Percentiles rank a stretch among this genome's conserved stretches.
These are phyloP conservation scores for Argya squamiceps DNA, from an alignment of 2,797 vertebrate species.

Conservation along the genomic window DNA sequence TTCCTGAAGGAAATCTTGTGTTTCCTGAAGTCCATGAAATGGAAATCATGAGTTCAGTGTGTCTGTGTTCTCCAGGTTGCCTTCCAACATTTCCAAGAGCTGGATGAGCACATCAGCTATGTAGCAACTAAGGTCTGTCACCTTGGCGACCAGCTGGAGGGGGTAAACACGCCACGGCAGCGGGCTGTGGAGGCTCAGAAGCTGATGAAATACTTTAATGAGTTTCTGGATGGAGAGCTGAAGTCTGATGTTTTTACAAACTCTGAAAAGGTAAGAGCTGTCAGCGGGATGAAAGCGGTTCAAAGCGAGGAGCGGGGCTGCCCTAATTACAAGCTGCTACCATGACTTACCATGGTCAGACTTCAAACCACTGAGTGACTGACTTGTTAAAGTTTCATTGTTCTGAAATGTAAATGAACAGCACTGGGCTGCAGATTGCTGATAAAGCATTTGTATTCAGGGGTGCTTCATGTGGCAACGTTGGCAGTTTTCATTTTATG, in stretches of 20 bases:
- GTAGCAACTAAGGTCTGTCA: constrained; percentile 99
- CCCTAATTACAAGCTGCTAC: constrained; percentile 75
- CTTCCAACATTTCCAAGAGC: constrained; percentile 98
- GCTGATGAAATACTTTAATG: constrained; percentile 99
- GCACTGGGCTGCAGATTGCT: constrained; percentile 63
- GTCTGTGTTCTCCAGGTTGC: constrained; percentile 85
- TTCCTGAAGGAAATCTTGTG: not conserved
- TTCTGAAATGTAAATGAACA: constrained; percentile 74
- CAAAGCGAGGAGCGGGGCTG: constrained; percentile 59
- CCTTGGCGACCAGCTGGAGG: constrained; percentile 97
- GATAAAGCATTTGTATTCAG: constrained; percentile 68
- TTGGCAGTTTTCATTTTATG: constrained; percentile 69
- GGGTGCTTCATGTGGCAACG: constrained; percentile 48
- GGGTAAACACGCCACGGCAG: constrained; percentile 98
- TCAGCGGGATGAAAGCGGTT: constrained; percentile 74
- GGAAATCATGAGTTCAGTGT: not conserved
- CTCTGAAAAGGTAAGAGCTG: constrained; percentile 91
- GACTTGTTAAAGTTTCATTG: constrained; percentile 72
- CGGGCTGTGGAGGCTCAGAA: constrained; percentile 98
- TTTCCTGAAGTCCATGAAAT: not conserved
- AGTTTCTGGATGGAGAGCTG: constrained; percentile 98
- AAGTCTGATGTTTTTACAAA: constrained; percentile 99
- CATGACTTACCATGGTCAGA: constrained; percentile 67
- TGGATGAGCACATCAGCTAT: constrained; percentile 99
- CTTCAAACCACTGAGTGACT: constrained; percentile 70